Evolutionary conservation across 2,113 vertebrate genomes (phyloP), one percentile per base, ranked within the genome.

Genomic region (Antennarius striatus): DNA sequence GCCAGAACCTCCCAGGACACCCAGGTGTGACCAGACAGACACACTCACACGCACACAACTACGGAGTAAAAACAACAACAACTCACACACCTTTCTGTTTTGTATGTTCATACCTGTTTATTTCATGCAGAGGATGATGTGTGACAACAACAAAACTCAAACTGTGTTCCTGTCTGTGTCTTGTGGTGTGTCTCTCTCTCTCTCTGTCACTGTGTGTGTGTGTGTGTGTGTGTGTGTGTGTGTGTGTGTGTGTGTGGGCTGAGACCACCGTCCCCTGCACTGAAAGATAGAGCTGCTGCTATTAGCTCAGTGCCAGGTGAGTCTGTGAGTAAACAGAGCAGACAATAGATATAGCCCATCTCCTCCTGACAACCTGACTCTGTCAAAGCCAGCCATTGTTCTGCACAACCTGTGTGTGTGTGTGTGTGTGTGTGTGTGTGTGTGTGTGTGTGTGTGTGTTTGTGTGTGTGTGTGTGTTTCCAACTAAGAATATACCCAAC

Each of bases 261-360:
- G 62, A 68, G 80, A 80, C 76, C 78, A 81, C 73, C 43, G 16
- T 63, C 71, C 71, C 28, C 71, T 81, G 76, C 85, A 83, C 83
- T 89, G 89, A 90, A 88, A 84, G 82, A 89, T 82, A 88, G 89
- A 88, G 89, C 75, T 36, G 48, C 29, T 48, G 84, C 77, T 90
- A 82, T 90, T 90, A 90, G 85, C 88, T 89, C 90, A 90, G 89
- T 89, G 90, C 89, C 90, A 88, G 85, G 77, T 82, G 88, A 82
- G 79, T 86, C 85, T 86, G 78, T 87, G 80, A 89, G 88, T 83
- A 92, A 93, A 93, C 82, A 93, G 8, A 76, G 69, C 54, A 77
- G 56, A 91, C 91, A 93, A 93, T 93, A 81, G 88, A 52, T 72
- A 55, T 75, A 79, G 79, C 86, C 90, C 87, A 90, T 88, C 90